Base-by-base conservation (phyloP, 1,140 invertebrate genomes). In the Condylostylus longicornis region DNA sequence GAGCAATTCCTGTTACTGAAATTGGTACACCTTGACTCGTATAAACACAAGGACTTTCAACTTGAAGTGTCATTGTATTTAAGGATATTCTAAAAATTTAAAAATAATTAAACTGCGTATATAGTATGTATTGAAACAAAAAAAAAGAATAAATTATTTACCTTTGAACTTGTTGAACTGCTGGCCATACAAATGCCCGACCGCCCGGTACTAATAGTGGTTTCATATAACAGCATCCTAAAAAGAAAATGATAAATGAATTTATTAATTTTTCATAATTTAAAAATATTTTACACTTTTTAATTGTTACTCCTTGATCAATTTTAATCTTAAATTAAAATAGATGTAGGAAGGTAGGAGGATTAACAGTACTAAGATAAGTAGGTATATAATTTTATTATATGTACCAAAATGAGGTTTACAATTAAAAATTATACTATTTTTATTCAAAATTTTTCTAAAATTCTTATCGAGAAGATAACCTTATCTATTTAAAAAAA, bases 21-120 rank as follows among this genome's bases (percentile, higher is more conserved):
- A 97, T 91, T 12, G 93, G 87, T 20, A 97, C 93, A 37, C 93
- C 93, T 64, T 93, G 87, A 53, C 84, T 85, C 18, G 91, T 96
- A 60, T 97, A 96, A 1, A 96, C 90, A 40, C 82, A 86, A 2
- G 82, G 82, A 50, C 82, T 86, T 60, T 87, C 83, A 22, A 89
- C 83, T 66, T 87, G 82, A 18, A 97, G 68, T 4, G 90, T 96
- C 88, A 96, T 94, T 5, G 88, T 94, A 62, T 96, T 96, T 35
- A 97, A 67, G 13, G 86, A 90, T 53, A 97, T 89, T 62, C 89
- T 84, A 51, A 10, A 63, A 59, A 41, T 51, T 39, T 48, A 34
- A 42, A 43, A 42, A 38, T 32, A 12, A 18, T 23, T 5, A 33
- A 39, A 3, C 3, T 21, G n/a, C 30, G 37, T 6, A 31, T 30